A percentile compares a stretch with the other conserved stretches of the same genome.
Evolutionary conservation across 2,797 vertebrate species (phyloP).

Genomic region (Botia almorhae): DNA sequence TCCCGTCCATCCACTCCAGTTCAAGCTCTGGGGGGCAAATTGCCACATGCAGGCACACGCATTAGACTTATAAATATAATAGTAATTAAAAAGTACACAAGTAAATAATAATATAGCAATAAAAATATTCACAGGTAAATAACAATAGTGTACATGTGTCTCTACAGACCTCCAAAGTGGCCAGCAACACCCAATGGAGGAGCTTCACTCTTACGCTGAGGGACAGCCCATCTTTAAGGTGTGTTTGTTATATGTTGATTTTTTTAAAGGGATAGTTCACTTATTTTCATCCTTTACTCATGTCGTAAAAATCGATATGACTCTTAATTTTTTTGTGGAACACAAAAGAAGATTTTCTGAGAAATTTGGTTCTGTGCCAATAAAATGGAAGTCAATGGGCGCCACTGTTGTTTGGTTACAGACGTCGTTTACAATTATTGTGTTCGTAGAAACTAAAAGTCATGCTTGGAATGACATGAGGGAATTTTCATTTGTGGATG

Average conservation of each 20-base stretch:
- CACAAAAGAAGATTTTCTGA: too few relatives aligned
- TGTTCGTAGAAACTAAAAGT: too few relatives aligned
- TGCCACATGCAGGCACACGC: conserved; percentile 6
- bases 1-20: conserved; percentile 55
- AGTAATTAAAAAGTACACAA: background rate
- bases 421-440: too few relatives aligned
- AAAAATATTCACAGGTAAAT: background rate
- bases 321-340: too few relatives aligned
- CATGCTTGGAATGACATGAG: too few relatives aligned
- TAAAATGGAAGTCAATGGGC: too few relatives aligned
- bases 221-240: conserved; percentile 72
- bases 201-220: conserved; percentile 66
- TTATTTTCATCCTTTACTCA: too few relatives aligned
- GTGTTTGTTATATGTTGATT: conserved; percentile 26
- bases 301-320: too few relatives aligned
- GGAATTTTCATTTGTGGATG: too few relatives aligned
- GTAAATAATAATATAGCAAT: background rate
- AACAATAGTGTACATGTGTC: conserved; percentile 52
- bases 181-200: conserved; percentile 68
- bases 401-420: too few relatives aligned
- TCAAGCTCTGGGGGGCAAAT: conserved; percentile 7
- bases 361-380: too few relatives aligned
- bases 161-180: conserved; percentile 70
- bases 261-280: too few relatives aligned
- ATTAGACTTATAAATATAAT: background rate